Conservation (phyloP, 2,113 vertebrate species). For the Craseonycteris thonglongyai region DNA sequence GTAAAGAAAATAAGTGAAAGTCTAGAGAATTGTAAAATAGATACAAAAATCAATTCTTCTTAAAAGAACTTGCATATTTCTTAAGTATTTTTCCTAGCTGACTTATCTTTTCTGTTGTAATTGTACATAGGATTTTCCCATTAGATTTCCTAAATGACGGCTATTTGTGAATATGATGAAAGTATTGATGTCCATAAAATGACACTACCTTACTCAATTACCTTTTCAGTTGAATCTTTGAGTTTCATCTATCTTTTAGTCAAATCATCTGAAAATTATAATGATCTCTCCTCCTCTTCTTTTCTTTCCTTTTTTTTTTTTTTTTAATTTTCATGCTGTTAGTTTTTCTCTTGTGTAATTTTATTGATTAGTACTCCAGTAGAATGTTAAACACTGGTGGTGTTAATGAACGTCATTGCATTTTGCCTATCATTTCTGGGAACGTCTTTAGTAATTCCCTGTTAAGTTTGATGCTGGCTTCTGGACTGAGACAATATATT, state of each 20-base stretch:
- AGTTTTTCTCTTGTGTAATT: background rate
- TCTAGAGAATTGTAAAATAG: background rate
- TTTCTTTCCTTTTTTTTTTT: background rate
- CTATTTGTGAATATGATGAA: background rate
- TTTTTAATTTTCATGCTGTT: background rate
- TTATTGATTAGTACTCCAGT: background rate
- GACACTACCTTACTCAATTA: background rate
- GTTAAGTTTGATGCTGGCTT: background rate
- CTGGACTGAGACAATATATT: background rate
- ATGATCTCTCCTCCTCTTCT: background rate
- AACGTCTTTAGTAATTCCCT: background rate
- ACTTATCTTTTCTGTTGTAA: background rate
- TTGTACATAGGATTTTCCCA: background rate
- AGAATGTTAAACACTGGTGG: background rate
- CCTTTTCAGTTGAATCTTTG: background rate
- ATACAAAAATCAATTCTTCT: background rate
- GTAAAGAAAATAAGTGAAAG: background rate
- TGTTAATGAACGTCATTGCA: background rate
- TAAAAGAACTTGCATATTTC: background rate
- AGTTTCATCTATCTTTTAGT: background rate
- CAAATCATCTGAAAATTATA: background rate
- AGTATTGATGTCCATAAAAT: background rate
- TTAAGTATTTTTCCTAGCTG: background rate
- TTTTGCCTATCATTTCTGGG: background rate
- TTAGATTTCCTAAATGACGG: background rate